Conservation (phyloP, 1,140 invertebrate genomes). For the Pogonomyrmex barbatus region DNA sequence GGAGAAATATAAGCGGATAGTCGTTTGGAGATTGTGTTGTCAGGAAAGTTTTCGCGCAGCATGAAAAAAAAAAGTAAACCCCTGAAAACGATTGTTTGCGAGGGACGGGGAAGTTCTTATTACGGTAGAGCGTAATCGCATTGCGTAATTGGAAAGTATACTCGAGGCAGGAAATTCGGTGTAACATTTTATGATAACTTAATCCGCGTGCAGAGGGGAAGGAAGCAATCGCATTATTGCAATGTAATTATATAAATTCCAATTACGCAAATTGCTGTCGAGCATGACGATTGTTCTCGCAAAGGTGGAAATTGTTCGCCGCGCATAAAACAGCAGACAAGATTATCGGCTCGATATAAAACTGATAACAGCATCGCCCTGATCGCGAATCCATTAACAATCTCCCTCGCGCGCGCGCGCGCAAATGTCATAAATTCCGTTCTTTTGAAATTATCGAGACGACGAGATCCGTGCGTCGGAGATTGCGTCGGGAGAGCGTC, state of each 20-base stretch:
- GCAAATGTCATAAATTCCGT: slow-evolving; percentile 27
- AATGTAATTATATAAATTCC: slow-evolving; percentile 64
- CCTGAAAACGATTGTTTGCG: slow-evolving; percentile 59
- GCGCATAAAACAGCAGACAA: slow-evolving; percentile 42
- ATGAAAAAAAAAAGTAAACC: neutral
- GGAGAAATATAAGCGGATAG: slow-evolving; percentile 50
- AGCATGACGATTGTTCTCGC: slow-evolving; percentile 43
- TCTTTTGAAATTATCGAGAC: slow-evolving; percentile 33
- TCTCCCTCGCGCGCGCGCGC: neutral
- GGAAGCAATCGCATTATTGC: slow-evolving; percentile 60
- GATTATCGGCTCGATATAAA: slow-evolving; percentile 40
- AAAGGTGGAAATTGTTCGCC: slow-evolving; percentile 39
- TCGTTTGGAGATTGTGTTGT: slow-evolving; percentile 48
- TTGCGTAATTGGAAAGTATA: slow-evolving; percentile 64
- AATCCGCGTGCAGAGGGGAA: slow-evolving; percentile 40
- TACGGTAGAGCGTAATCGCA: slow-evolving; percentile 53
- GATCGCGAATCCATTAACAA: slow-evolving; percentile 48
- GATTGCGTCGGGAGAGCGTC: slow-evolving; percentile 23
- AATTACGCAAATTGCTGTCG: slow-evolving; percentile 59
- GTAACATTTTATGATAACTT: slow-evolving; percentile 64
- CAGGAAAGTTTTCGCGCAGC: slow-evolving; percentile 34
- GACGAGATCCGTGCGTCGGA: neutral
- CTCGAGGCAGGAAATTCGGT: slow-evolving; percentile 38
- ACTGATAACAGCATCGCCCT: slow-evolving; percentile 9
- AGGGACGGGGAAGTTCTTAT: slow-evolving; percentile 36